Evolutionary conservation across 1,140 invertebrate genomes (phyloP).

Genomic region (Babylonia areolata): DNA sequence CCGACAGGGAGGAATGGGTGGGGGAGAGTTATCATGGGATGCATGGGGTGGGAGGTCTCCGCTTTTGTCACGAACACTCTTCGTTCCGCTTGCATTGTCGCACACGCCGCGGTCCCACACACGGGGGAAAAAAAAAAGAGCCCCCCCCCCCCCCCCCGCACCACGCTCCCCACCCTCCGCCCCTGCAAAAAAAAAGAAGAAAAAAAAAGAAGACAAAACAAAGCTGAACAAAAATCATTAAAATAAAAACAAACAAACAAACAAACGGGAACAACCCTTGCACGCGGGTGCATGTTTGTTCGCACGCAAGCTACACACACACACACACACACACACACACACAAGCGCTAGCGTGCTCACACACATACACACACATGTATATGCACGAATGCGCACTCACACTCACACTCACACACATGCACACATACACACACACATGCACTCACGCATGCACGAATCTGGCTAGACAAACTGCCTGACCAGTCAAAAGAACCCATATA

Average conservation of each 20-base stretch:
- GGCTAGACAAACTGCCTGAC: not conserved
- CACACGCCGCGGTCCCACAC: not conserved
- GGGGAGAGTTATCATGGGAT: too few species aligned
- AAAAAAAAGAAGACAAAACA: too few species aligned
- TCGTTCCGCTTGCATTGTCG: not conserved
- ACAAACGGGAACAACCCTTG: too few species aligned
- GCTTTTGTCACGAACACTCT: not conserved
- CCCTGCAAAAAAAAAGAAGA: too few species aligned
- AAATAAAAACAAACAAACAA: not conserved
- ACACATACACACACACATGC: not conserved
- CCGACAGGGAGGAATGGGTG: not conserved
- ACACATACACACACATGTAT: not conserved
- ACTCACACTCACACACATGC: not conserved
- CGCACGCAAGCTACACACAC: not conserved
- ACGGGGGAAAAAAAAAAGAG: not conserved
- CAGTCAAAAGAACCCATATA: not conserved
- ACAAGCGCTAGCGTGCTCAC: not conserved
- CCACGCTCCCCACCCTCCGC: too few species aligned
- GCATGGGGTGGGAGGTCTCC: not conserved
- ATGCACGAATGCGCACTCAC: not conserved
- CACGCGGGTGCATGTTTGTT: not conserved
- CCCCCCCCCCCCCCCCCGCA: not conserved
- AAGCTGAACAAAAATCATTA: too few species aligned
- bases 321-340: not conserved
- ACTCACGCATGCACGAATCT: not conserved